phyloP scores from a whole-genome alignment of 2,797 vertebrate species.

The Peromyscus attwateri region DNA sequence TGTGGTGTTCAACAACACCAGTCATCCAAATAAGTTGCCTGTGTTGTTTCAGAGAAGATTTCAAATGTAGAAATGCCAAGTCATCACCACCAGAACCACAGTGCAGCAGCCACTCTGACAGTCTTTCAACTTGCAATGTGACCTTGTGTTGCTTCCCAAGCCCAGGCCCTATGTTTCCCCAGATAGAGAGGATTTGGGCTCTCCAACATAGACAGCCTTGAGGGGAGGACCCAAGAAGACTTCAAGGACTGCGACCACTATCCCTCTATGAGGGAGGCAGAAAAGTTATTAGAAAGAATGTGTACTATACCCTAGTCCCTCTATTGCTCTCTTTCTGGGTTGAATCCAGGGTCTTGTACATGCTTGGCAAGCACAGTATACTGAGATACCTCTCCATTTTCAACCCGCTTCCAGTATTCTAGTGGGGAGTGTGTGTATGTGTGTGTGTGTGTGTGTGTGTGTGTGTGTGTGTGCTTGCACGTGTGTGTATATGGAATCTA shows the following conservation, averaged over 20 bases:
- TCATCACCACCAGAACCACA: conserved; percentile 3
- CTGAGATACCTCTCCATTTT: background rate
- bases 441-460: background rate
- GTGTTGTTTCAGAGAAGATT: conserved; percentile 56
- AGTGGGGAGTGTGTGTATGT: background rate
- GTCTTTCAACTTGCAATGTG: conserved; percentile 19
- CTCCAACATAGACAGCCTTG: background rate
- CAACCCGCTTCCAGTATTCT: background rate
- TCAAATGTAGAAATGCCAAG: conserved; percentile 61
- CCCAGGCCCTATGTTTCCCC: background rate
- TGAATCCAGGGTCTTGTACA: background rate
- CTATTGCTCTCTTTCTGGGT: background rate
- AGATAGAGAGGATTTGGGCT: background rate
- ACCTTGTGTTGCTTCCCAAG: conserved; percentile 63
- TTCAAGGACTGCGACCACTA: background rate
- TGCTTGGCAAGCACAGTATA: background rate
- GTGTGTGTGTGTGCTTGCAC: background rate
- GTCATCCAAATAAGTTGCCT: conserved; percentile 67
- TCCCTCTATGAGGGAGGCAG: conserved; percentile 32
- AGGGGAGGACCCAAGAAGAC: background rate
- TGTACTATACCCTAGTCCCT: too few relatives aligned
- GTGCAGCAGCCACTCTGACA: background rate
- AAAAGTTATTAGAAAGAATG: background rate
- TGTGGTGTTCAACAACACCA: conserved; percentile 41
- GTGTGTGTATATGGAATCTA: background rate